Evolutionary conservation across 2,888 invertebrate genomes (phyloP).

Genomic region (Mesopsocus fuscifrons): DNA sequence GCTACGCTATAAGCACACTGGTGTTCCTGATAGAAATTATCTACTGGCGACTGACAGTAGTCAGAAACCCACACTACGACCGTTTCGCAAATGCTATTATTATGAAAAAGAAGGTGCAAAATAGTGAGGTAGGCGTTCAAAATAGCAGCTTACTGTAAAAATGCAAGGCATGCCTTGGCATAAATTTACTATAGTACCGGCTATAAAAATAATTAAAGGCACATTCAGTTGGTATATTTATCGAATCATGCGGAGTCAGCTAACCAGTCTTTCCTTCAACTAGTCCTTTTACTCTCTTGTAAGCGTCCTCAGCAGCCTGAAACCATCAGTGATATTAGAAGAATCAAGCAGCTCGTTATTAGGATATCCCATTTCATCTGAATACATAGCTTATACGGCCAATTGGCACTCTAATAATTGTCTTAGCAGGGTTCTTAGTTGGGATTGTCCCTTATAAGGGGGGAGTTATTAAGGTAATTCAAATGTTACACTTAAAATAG

Average conservation of each 20-base stretch:
- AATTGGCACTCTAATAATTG: no score
- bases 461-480: conserved; percentile 37
- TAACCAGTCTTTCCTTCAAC: conserved; percentile 19
- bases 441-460: background rate
- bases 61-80: conserved; percentile 48
- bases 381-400: no score
- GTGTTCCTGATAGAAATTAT: conserved; percentile 39
- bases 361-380: no score
- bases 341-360: background rate
- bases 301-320: conserved; percentile 33
- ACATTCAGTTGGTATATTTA: no score
- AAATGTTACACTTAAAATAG: conserved; percentile 23
- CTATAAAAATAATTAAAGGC: no score
- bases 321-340: conserved; percentile 13
- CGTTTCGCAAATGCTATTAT: conserved; percentile 32
- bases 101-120: background rate
- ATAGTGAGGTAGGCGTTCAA: no score
- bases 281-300: conserved; percentile 33
- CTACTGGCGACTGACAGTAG: conserved; percentile 45
- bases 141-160: no score
- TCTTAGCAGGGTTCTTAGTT: background rate
- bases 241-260: no score
- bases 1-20: conserved; percentile 39
- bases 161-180: no score
- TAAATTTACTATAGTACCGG: no score